Percentiles rank a stretch among this genome's conserved stretches.
These are phyloP conservation scores for Alectoris magna DNA, from an alignment of 2,797 vertebrate genomes.

Conservation along the genomic window DNA sequence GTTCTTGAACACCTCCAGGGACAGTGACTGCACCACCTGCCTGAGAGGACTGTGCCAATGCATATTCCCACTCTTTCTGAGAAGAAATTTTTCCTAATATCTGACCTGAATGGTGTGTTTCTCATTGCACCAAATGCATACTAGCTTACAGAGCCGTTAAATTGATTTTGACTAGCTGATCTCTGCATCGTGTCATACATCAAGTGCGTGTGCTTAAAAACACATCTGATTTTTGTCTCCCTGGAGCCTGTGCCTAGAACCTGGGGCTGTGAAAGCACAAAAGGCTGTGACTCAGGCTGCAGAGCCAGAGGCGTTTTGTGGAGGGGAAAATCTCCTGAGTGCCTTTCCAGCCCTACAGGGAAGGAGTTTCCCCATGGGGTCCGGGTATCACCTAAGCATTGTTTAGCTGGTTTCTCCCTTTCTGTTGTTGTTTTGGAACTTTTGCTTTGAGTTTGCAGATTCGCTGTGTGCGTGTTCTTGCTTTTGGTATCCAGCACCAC, in stretches of 20 bases:
- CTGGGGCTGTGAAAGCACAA: neutral
- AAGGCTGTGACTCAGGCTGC: neutral
- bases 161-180: neutral
- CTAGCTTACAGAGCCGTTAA: neutral
- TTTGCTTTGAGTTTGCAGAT: neutral
- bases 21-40: no score
- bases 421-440: neutral
- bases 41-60: no score
- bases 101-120: neutral
- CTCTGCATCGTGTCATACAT: neutral
- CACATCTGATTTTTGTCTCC: neutral
- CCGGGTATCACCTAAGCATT: fast-evolving
- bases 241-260: neutral
- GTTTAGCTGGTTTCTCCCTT: neutral
- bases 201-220: neutral
- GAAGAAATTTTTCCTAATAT: no score
- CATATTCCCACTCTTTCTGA: no score
- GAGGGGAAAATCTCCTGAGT: neutral
- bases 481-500: neutral
- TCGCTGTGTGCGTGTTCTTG: neutral
- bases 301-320: fast-evolving
- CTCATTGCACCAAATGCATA: fast-evolving
- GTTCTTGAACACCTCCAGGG: no score
- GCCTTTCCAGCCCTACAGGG: neutral
- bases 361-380: fast-evolving